These are phyloP conservation scores for Carcharodon carcharias DNA, from an alignment of 2,797 vertebrate species.

Conservation along the genomic window DNA sequence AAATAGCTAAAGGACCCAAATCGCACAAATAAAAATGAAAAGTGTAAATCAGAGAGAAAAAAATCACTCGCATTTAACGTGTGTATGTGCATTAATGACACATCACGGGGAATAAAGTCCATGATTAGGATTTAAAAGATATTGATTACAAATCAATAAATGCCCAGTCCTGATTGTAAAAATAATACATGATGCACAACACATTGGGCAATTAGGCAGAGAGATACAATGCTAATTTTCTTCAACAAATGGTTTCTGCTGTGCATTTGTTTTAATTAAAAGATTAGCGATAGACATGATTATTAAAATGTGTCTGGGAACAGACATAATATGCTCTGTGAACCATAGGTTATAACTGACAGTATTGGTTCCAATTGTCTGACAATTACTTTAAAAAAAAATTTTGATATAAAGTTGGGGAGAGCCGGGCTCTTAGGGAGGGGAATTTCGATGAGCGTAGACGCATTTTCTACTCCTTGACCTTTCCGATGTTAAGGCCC, in stretches of 20 bases:
- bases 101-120: not conserved
- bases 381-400: not conserved
- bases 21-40: not conserved
- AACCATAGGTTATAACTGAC: not conserved
- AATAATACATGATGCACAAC: not conserved
- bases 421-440: not conserved
- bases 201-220: not conserved
- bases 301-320: not conserved
- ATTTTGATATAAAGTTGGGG: not conserved
- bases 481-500: not conserved
- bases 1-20: not conserved
- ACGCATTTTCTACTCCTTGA: not conserved
- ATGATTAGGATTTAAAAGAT: constrained; percentile 20
- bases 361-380: not conserved
- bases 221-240: too few species aligned
- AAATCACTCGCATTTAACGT: not conserved
- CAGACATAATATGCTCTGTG: not conserved
- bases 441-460: not conserved
- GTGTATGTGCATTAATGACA: not conserved
- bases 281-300: not conserved
- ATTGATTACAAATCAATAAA: constrained; percentile 26
- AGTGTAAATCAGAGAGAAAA: not conserved
- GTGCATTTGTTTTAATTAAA: not conserved
- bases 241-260: constrained; percentile 5
- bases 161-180: constrained; percentile 11